Conservation (phyloP, 2,113 vertebrate genomes). For the Forbesichthys papilliferus region DNA sequence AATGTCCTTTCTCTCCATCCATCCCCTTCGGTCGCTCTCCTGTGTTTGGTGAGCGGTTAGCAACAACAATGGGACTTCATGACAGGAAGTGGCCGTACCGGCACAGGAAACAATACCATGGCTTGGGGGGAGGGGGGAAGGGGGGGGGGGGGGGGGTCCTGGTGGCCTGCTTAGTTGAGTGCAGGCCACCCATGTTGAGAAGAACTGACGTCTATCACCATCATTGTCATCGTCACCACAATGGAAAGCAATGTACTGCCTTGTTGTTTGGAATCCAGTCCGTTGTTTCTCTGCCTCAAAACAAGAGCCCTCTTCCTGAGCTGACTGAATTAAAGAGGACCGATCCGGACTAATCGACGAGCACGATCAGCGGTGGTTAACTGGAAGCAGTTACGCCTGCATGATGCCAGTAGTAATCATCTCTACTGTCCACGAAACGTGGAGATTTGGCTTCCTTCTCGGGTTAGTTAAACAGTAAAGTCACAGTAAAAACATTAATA, state of each 20-base stretch:
- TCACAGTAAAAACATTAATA: no score
- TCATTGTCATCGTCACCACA: neutral
- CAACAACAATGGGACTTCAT: neutral
- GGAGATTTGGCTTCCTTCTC: no score
- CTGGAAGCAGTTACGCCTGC: no score
- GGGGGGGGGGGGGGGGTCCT: no score
- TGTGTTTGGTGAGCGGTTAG: neutral
- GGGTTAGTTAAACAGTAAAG: no score
- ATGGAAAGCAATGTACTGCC: neutral
- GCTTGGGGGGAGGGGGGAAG: no score
- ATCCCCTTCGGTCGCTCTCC: neutral
- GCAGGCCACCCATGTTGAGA: no score
- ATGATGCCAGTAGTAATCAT: no score
- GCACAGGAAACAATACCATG: conserved; percentile 53
- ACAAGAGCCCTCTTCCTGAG: neutral
- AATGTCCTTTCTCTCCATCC: conserved; percentile 20
- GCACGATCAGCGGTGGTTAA: no score
- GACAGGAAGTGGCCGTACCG: conserved; percentile 56
- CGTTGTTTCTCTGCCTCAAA: neutral
- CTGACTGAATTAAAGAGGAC: neutral
- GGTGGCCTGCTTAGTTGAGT: no score
- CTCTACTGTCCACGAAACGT: no score
- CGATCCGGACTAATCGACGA: neutral
- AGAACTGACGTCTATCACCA: neutral
- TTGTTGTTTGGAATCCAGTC: neutral